A percentile compares a stretch with the other conserved stretches of the same genome.
phyloP scores from a whole-genome alignment of 2,113 vertebrate species.

The Pandion haliaetus region DNA sequence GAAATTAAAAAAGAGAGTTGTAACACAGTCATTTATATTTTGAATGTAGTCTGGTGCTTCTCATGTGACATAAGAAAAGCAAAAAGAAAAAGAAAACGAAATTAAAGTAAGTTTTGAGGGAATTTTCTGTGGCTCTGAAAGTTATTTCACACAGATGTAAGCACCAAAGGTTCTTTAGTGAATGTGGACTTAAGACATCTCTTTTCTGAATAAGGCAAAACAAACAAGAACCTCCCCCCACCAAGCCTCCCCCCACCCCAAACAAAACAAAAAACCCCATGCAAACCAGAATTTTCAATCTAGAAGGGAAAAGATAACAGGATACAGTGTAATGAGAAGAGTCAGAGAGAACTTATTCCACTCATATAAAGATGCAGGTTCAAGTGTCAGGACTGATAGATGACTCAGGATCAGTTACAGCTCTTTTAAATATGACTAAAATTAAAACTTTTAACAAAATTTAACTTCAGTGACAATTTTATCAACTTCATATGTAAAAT shows the following conservation, averaged over 20 bases:
- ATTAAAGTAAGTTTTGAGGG: not conserved
- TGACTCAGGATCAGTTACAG: not conserved
- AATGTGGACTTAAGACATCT: not conserved
- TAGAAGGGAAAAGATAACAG: not conserved
- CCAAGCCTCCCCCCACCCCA: too few species aligned
- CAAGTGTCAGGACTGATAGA: not conserved
- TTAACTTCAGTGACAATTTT: not conserved
- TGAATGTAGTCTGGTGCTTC: not conserved
- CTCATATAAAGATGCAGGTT: not conserved
- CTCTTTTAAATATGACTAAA: not conserved
- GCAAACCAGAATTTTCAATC: not conserved
- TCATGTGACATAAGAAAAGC: not conserved
- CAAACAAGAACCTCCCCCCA: too few species aligned
- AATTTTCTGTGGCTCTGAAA: not conserved
- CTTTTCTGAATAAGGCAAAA: not conserved
- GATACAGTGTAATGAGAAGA: not conserved
- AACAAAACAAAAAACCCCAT: not conserved
- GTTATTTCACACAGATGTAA: not conserved
- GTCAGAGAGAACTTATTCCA: not conserved
- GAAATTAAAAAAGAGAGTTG: not conserved
- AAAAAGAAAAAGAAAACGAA: not conserved
- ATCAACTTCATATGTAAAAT: not conserved
- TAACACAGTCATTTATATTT: not conserved
- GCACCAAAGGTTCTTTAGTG: not conserved
- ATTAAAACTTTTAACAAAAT: not conserved